phyloP scores from a whole-genome alignment of 2,113 vertebrate species.

The Pachycephala philippinensis region DNA sequence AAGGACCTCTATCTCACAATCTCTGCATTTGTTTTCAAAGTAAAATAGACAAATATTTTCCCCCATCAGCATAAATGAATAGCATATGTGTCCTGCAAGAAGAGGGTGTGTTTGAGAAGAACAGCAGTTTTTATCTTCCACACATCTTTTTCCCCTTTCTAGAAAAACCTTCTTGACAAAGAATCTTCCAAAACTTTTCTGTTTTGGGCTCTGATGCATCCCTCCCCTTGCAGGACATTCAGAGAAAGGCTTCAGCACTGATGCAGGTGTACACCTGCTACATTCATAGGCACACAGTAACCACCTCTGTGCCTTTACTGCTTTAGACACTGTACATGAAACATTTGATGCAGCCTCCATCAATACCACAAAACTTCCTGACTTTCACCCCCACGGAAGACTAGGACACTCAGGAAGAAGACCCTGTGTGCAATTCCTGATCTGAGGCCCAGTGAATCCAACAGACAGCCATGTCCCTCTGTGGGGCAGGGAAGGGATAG shows the following conservation, averaged over 20 bases:
- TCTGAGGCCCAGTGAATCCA: background rate
- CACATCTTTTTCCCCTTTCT: background rate
- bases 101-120: background rate
- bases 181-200: background rate
- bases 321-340: background rate
- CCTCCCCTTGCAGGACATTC: accelerated
- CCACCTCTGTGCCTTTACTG: background rate
- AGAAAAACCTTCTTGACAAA: background rate
- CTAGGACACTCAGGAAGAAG: background rate
- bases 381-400: background rate
- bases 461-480: background rate
- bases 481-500: background rate
- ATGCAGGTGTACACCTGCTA: accelerated
- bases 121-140: background rate
- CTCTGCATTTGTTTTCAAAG: background rate
- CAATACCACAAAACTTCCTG: background rate
- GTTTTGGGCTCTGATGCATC: background rate
- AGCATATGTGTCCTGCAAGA: background rate
- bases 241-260: background rate
- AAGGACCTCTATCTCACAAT: background rate
- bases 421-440: background rate
- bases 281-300: background rate
- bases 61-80: background rate
- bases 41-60: background rate
- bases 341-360: background rate